Evolutionary conservation across 2,113 vertebrate species (phyloP), one percentile per base, ranked within the genome.

Genomic region (Sialia sialis): DNA sequence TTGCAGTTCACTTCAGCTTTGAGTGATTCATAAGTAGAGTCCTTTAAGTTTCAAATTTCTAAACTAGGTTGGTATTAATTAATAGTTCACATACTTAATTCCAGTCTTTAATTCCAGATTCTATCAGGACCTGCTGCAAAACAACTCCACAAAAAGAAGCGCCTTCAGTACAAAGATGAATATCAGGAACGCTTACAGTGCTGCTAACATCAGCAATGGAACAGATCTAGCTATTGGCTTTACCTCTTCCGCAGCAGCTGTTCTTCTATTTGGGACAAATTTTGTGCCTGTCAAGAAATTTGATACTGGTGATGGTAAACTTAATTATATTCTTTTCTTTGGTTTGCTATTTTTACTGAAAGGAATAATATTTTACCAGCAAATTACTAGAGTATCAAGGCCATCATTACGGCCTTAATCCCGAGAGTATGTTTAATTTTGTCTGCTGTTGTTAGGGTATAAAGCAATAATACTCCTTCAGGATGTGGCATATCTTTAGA

Each of bases 201-300:
- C 74, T 85, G 64, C 44, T 76, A 95, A 96, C 77, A 83, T 4
- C 83, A 95, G 10, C 68, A 98, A 96, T 34, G 91, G 74, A 67
- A 98, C 98, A 49, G 93, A 97, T 67, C 95, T 98, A 4, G 94
- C 89, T 18, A 94, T 96, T 46, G 98, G 98, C 25, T 98, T 98
- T 66, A 25, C 97, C 22, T 97, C 98, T 27, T 98, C 98, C n/a
- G 17, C 95, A 30, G 34, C 97, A 73, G 97, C 98, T 18, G 95
- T 98, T 29, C 30, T 99, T 64, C 92, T 99, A 1, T 99, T 98
- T 89, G 98, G 98, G n/a, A 99, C 98, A 96, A 99, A 98, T 58
- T 98, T 98, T 85, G 98, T 99, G 39, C 98, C 99, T 20, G 95
- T 99, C 34, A 99, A 99, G 96, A 98, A 97, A 79, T 98, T 98